Evolutionary conservation across 2,888 invertebrate species (phyloP).

Genomic region (Tridacna crocea): DNA sequence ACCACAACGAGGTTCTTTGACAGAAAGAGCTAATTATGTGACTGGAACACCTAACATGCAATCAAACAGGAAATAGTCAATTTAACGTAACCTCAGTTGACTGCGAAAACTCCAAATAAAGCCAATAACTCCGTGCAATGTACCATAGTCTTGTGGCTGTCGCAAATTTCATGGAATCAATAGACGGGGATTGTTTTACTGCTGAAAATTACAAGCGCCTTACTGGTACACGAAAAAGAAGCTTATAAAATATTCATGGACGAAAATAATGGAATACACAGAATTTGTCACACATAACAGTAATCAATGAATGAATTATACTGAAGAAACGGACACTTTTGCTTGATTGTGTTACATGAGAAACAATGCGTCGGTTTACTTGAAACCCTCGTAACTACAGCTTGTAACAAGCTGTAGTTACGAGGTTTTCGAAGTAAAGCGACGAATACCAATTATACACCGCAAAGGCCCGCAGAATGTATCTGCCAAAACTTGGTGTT

Average conservation of each 20-base stretch:
- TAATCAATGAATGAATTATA: not conserved
- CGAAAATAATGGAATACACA: constrained; percentile 22
- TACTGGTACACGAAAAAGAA: constrained; percentile 8
- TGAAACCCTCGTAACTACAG: no score
- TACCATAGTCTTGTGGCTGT: not conserved
- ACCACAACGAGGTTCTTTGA: constrained; percentile 1
- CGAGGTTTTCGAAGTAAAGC: no score
- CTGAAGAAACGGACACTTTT: no score
- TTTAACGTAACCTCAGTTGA: constrained; percentile 8
- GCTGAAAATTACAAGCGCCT: not conserved
- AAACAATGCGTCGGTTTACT: no score
- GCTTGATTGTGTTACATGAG: no score
- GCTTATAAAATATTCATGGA: constrained; percentile 21
- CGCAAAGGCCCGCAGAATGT: no score
- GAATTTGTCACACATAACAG: not conserved
- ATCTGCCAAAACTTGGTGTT: no score
- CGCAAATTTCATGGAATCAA: not conserved
- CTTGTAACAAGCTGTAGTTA: no score
- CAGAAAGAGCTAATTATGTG: constrained; percentile 15
- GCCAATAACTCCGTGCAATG: not conserved
- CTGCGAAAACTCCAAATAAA: not conserved
- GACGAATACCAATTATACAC: no score
- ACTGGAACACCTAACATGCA: constrained; percentile 17
- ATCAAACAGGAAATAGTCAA: constrained; percentile 21
- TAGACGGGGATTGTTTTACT: not conserved